Percentiles rank a stretch among this genome's conserved stretches.
phyloP scores from a whole-genome alignment of 92 coral and sea anemone species.

The Epizoanthus scotinus region DNA sequence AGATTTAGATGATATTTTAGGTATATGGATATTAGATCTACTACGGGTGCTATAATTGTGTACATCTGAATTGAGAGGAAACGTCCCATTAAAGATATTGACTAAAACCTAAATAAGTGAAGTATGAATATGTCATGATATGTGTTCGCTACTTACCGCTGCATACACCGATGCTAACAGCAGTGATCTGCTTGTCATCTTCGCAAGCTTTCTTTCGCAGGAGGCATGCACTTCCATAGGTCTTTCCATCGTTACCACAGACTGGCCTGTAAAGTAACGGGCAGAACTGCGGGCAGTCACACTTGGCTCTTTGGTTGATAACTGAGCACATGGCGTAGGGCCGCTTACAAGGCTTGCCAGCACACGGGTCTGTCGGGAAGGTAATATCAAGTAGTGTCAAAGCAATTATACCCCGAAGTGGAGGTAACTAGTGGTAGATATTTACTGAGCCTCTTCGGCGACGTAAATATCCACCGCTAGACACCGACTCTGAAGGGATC shows the following conservation, averaged over 20 bases:
- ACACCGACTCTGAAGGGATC: too few species aligned
- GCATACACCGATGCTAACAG: neutral
- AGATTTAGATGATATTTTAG: too few species aligned
- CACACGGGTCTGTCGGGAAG: neutral
- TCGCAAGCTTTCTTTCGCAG: conserved; percentile 13
- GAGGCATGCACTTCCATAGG: conserved; percentile 25
- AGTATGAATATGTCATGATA: neutral
- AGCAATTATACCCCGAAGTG: too few species aligned
- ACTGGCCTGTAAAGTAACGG: conserved; percentile 8
- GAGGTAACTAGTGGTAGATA: too few species aligned
- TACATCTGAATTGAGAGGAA: too few species aligned
- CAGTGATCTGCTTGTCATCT: neutral
- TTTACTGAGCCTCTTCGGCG: too few species aligned
- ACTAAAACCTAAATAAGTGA: too few species aligned
- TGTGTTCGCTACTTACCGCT: neutral
- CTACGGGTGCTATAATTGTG: too few species aligned
- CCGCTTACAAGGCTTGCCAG: conserved; percentile 13
- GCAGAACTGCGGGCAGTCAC: conserved; percentile 36
- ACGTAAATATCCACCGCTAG: too few species aligned
- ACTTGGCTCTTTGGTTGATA: neutral
- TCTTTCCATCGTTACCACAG: conserved; percentile 23
- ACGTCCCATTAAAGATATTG: too few species aligned
- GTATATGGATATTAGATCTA: too few species aligned
- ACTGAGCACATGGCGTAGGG: conserved; percentile 17
- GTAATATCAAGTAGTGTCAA: neutral